Base-by-base conservation (phyloP, 2,797 vertebrate genomes). In the Heliangelus exortis region DNA sequence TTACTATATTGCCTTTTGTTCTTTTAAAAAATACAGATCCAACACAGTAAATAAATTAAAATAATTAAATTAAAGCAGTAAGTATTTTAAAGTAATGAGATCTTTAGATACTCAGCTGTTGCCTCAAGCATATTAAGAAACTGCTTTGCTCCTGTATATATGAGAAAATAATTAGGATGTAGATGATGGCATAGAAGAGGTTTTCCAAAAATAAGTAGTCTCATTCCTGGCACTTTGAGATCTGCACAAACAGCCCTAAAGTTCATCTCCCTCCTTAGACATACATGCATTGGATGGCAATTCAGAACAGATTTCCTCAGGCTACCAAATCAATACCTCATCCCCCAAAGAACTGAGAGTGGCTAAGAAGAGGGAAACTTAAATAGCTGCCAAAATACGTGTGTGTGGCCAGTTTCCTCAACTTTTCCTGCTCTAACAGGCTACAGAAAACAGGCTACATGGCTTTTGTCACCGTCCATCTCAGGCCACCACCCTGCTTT, bases 401-500 rank as follows among this genome's bases (percentile, higher is more conserved):
- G 33, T 86, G 48, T n/a, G 67, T 29, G 57, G 36, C 29, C 16
- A 0, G 54, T 51, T 50, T 75, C 20, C 65, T 84, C 62, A 69
- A 11, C 23, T 33, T 36, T 50, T 87, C 67, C 61, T 54, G 33
- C 19, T 10, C 50, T 43, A 92, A 47, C 45, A 79, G 57, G 28
- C 39, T 84, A 45, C 36, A 53, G 1, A 15, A 57, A 72, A 54
- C 5, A 41, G 39, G 39, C 39, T 41, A 15, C 39, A 2, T 0
- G 0, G 10, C 17, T 88, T 83, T 33, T 58, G 92, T 80, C 41
- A 62, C 26, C 47, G 45, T 22, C n/a, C 20, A 31, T 68, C 66
- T 78, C 15, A 0, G 26, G 36, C 50, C 5, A 0, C 1, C 3
- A 72, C 39, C 69, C 31, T 1, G 0, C 18, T 78, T 51, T 25